Conservation (phyloP, 2,888 invertebrate species). For the Abrostola triplasia region DNA sequence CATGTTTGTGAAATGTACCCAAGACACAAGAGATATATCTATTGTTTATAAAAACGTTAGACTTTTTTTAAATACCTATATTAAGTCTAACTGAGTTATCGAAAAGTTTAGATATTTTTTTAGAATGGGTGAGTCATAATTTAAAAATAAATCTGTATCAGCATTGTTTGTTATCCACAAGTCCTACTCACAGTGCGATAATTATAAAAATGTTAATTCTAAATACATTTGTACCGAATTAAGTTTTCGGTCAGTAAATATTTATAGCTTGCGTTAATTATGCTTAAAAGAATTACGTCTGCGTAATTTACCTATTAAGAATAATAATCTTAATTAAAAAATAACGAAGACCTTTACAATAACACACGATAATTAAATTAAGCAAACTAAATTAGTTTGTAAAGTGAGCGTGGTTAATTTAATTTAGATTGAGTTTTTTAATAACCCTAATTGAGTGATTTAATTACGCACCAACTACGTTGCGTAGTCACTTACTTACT, state of each 20-base stretch:
- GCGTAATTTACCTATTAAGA: conserved; percentile 11
- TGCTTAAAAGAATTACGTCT: background rate
- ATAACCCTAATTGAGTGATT: conserved; percentile 68
- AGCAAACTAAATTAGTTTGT: conserved; percentile 64
- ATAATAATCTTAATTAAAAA: conserved; percentile 41
- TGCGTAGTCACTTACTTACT: conserved; percentile 49
- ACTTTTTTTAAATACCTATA: no score
- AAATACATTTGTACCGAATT: background rate
- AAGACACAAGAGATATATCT: no score
- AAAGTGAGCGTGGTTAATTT: conserved; percentile 66
- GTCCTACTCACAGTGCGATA: background rate
- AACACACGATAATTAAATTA: conserved; percentile 54
- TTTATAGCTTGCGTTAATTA: conserved; percentile 2
- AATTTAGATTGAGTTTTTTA: conserved; percentile 66
- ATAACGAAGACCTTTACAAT: conserved; percentile 36
- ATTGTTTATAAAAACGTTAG: no score
- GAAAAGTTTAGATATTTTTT: no score
- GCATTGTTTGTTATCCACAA: background rate
- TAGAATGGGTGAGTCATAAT: background rate
- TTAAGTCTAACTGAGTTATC: no score
- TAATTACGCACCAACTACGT: conserved; percentile 58
- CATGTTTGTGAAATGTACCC: no score
- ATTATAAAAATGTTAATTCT: background rate
- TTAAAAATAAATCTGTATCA: background rate
- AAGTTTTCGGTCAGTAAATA: conserved; percentile 4